Base-by-base conservation (phyloP, 2,113 vertebrate species). In the Mustelus asterias region DNA sequence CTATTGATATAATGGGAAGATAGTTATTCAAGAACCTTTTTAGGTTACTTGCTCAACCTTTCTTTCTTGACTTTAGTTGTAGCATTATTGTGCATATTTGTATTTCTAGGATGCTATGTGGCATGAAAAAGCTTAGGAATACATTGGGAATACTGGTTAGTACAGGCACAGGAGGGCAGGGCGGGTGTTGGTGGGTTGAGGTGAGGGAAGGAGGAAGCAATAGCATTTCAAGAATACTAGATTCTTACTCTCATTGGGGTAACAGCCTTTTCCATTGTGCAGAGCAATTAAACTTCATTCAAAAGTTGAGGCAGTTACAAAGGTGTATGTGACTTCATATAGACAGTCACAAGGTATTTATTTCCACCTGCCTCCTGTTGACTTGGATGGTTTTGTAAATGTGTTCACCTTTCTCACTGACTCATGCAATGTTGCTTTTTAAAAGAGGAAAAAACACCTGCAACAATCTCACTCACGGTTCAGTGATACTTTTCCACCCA, bases 401-500 rank as follows among this genome's bases (percentile, higher is more conserved):
- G n/a, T 92, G 0, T 11, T 92, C n/a, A 10, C 18, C 11, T 37
- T 41, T 92, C 63, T 93, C 89, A 93, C 63, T 67, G 89, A 93
- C 37, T 65, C n/a, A 2, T 67, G 60, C 33, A 65, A 18, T 93
- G 58, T 60, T 65, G 2, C 16, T 41, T 83, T 92, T 29, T 92
- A 63, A 37, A 20, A 29, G 7, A 2, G 2, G 63, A 29, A 60
- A 65, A 37, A 90, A 92, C n/a, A 92, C 37, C 1, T 37, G 60
- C 14, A 60, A 63, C 88, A 18, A 63, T 63, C 60, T 92, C 88
- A 92, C 33, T 92, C 88, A 92, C 18, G 18, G 60, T 93, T 93
- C 60, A 67, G 60, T 93, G 89, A 67, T 93, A 41, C 33, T 93
- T 95, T 95, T 95, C 65, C 67, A 63, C 67, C 92, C 92, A 54